A percentile compares a stretch with the other conserved stretches of the same genome.
Conservation (phyloP, 1,140 invertebrate species). For the Telenomus remus region DNA sequence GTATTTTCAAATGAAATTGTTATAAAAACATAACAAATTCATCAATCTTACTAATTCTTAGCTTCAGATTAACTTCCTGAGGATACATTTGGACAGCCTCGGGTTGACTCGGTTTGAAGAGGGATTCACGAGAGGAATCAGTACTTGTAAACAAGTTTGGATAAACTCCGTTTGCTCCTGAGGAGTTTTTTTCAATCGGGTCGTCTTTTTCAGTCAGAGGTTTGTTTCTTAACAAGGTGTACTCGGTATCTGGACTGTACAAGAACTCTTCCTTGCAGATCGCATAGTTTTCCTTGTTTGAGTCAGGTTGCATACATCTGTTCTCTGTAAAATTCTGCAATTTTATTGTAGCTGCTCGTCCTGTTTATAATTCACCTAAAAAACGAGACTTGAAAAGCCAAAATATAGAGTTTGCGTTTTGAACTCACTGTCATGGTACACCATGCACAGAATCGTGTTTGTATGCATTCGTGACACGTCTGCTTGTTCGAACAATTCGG, state of each 20-base stretch:
- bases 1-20: no score
- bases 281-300: slow-evolving; percentile 75
- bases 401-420: slow-evolving; percentile 38
- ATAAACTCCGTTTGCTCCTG: slow-evolving; percentile 3
- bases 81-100: slow-evolving; percentile 90
- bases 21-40: no score
- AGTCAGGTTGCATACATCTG: slow-evolving; percentile 83
- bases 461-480: slow-evolving; percentile 93
- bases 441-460: slow-evolving; percentile 94
- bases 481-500: slow-evolving; percentile 89
- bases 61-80: slow-evolving; percentile 84
- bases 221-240: slow-evolving; percentile 74
- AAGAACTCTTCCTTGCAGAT: slow-evolving; percentile 82
- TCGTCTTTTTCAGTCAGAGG: slow-evolving; percentile 75
- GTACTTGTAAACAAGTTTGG: slow-evolving; percentile 28
- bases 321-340: slow-evolving; percentile 80
- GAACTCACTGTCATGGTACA: slow-evolving; percentile 87
- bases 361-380: no score
- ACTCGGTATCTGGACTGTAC: slow-evolving; percentile 84
- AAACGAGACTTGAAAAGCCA: no score
- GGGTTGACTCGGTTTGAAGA: slow-evolving; percentile 38
- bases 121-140: slow-evolving; percentile 39
- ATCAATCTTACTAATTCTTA: slow-evolving; percentile 85
- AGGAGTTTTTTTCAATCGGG: slow-evolving; percentile 37
- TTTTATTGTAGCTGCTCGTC: no score